Evolutionary conservation across 2,888 invertebrate genomes (phyloP), one percentile per base, ranked within the genome.

Genomic region (Hypolimnas misippus): DNA sequence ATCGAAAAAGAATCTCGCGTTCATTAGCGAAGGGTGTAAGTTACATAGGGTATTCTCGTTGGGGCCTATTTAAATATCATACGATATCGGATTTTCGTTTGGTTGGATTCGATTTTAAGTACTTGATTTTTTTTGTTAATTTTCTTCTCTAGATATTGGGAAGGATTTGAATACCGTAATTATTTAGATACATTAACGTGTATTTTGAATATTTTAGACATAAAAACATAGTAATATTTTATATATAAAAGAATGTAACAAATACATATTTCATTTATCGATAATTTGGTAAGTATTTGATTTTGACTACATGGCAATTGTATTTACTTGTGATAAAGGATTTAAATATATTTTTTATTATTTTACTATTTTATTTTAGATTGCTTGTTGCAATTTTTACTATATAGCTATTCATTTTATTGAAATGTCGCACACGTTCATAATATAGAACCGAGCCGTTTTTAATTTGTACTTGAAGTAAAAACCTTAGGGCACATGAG

Each of bases 401-500:
- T 14, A 16, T 16, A 7, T 40, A 40, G 7, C 16, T 19, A 44
- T 44, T 19, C 4, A 5, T n/a, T 12, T 5, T 6, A 14, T 50
- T 19, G 17, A 57, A 42, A 63, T 72, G 56, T 70, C 74, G 72
- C 56, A 60, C 40, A 60, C 61, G 55, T 51, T 4, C 57, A 62
- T 63, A 79, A 82, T 84, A 78, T 58, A 8, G 63, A 55, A 74
- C 68, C 71, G 65, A 66, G 69, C 72, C 69, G 63, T 87, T 89
- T 89, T 89, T 90, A 89, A 89, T 89, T 89, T 89, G 86, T 89
- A 88, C 89, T 88, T 86, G 79, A 89, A 89, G 89, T 84, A 81
- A 83, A 84, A 86, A 84, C 82, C 84, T 77, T 80, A 80, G 85
- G 85, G 78, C 76, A 76, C 71, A 74, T 38, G 76, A 76, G 75